Evolutionary conservation across 2,797 vertebrate species (phyloP).

Genomic region (Pogonophryne albipinna): DNA sequence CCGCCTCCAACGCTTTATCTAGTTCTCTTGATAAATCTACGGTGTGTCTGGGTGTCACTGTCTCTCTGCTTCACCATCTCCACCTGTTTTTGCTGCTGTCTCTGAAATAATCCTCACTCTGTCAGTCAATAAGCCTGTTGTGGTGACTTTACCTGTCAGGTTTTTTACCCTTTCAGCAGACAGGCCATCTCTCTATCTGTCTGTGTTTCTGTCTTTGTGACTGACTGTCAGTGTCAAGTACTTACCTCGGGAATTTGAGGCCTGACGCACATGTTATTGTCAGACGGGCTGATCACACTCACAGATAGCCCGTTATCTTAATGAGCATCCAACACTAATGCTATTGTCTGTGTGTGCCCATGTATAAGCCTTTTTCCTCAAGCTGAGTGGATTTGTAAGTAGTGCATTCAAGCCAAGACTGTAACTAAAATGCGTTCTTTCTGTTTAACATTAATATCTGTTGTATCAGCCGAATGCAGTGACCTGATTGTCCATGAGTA

Average conservation of each 20-base stretch:
- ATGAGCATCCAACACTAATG: constrained; percentile 77
- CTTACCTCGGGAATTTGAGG: constrained; percentile 55
- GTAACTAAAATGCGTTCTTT: constrained; percentile 49
- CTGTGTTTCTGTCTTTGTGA: constrained; percentile 58
- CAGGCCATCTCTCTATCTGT: constrained; percentile 52
- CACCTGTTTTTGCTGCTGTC: constrained; percentile 50
- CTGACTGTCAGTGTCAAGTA: constrained; percentile 70
- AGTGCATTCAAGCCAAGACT: constrained; percentile 56
- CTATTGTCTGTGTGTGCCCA: constrained; percentile 71
- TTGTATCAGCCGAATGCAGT: constrained; percentile 52
- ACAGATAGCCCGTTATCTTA: constrained; percentile 79
- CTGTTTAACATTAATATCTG: constrained; percentile 57
- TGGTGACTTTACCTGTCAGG: constrained; percentile 78
- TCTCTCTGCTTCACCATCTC: constrained; percentile 37
- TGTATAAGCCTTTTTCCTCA: constrained; percentile 64
- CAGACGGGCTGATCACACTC: constrained; percentile 63
- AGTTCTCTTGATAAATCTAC: too few species aligned
- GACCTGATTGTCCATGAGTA: constrained; percentile 65
- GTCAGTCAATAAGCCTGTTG: constrained; percentile 71
- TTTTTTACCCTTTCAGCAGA: constrained; percentile 31
- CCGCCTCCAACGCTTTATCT: too few species aligned
- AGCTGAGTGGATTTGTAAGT: constrained; percentile 69
- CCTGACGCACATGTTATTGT: constrained; percentile 72
- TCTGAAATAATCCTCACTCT: constrained; percentile 63
- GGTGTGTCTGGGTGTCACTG: constrained; percentile 20